phyloP scores from a whole-genome alignment of 2,888 invertebrate genomes.

The Keiferia lycopersicella region DNA sequence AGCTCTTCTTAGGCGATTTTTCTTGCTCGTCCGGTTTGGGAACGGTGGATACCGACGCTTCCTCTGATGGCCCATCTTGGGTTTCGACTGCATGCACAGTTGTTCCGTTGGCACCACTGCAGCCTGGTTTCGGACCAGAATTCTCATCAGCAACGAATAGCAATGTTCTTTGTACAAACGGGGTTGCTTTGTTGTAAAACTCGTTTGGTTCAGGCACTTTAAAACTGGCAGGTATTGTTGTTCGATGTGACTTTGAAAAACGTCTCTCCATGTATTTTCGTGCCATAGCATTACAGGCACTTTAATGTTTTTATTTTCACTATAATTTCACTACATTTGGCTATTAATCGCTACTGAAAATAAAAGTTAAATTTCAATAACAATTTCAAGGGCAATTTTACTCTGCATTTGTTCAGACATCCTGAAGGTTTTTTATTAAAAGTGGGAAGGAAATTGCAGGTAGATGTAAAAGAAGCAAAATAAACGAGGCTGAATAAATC shows the following conservation, averaged over 20 bases:
- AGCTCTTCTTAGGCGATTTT: constrained; percentile 76
- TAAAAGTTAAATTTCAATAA: not conserved
- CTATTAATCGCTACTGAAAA: not conserved
- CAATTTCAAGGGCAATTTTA: constrained; percentile 10
- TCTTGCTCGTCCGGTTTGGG: constrained; percentile 72
- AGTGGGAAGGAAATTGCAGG: constrained; percentile 21
- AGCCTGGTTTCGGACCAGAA: constrained; percentile 64
- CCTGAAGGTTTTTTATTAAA: constrained; percentile 19
- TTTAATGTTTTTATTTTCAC: constrained; percentile 27
- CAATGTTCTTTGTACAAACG: constrained; percentile 75
- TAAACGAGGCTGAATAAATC: constrained; percentile 65
- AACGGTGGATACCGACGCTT: constrained; percentile 51
- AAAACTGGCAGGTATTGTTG: constrained; percentile 73
- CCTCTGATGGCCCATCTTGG: constrained; percentile 51
- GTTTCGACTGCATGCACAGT: constrained; percentile 36
- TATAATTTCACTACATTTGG: not conserved
- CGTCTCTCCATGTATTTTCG: constrained; percentile 80
- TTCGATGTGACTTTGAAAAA: constrained; percentile 71
- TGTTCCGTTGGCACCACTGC: constrained; percentile 40
- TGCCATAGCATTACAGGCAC: constrained; percentile 67
- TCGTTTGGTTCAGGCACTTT: constrained; percentile 74
- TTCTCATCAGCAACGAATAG: constrained; percentile 74
- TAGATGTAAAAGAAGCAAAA: constrained; percentile 48
- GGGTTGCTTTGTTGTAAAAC: constrained; percentile 77
- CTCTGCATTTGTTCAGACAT: not conserved